Base-by-base conservation (phyloP, 2,888 invertebrate genomes). In the Alcis repandata region DNA sequence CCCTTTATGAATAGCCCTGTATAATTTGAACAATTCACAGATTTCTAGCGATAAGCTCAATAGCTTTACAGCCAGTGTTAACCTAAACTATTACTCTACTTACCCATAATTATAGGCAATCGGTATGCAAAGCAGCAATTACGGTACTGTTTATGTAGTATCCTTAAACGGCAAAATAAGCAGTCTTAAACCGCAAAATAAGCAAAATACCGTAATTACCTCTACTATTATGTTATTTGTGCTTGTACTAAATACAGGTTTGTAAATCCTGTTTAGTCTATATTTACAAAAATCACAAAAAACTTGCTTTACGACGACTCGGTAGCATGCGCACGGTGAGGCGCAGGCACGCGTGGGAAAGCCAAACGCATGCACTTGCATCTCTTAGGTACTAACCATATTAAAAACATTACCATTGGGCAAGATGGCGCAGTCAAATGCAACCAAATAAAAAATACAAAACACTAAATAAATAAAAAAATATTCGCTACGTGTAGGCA, bases 41-140 rank as follows among this genome's bases (percentile, higher is more conserved):
- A 57, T 46, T 38, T 48, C 20, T 32, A 48, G 0, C 48, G 38
- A 57, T 6, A 11, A 45, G n/a, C 32, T 32, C 9, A 32, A 20
- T 32, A 20, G 32, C 32, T 45, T 11, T 56, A 45, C 0, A n/a
- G 7, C 2, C n/a, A 10, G 6, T 27, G 22, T 9, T 22, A 20
- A n/a, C 45, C 45, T 40, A 53, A 40, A 41, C 13, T 41, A 32
- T 54, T 15, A 40, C 32, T 27, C 13, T 43, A 54, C n/a, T 10
- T 43, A 54, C n/a, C 45, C 32, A 20, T 43, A 20, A 45, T 45
- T 56, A 45, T 43, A 20, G 20, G 22, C 70, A 57, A 63, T 51
- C 27, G 45, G 49, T 56, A 48, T 57, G 45, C 51, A 49, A 49
- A 57, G 17, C n/a, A 48, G 62, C 49, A 62, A 56, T 54, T 62